Percentiles rank a stretch among this genome's conserved stretches.
Evolutionary conservation across 2,113 vertebrate species (phyloP).

Genomic region (Odocoileus hemionus): DNA sequence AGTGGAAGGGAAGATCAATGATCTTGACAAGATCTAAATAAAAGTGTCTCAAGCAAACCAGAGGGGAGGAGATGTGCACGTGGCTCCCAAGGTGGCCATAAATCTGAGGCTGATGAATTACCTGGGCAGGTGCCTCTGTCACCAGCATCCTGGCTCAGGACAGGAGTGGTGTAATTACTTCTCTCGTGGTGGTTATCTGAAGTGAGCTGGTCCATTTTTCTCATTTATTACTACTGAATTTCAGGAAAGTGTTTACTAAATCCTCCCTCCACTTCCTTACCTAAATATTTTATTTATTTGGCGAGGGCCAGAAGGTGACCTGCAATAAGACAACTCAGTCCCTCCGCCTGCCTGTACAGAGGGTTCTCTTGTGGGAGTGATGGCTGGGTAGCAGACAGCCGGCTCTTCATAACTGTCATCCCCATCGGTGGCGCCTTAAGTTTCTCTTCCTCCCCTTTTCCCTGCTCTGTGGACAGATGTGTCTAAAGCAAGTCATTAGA

Average conservation of each 20-base stretch:
- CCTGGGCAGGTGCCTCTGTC: background rate
- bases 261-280: background rate
- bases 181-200: background rate
- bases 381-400: background rate
- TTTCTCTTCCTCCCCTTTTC: background rate
- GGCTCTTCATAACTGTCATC: background rate
- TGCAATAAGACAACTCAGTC: background rate
- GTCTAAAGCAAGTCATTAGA: background rate
- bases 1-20: background rate
- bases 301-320: background rate
- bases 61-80: conserved; percentile 20
- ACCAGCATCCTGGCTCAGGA: background rate
- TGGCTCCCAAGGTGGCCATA: background rate
- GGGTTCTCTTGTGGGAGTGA: background rate
- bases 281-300: conserved; percentile 49
- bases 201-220: conserved; percentile 20
- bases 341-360: rapidly evolving
- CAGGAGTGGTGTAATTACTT: background rate
- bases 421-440: background rate
- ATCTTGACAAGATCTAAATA: conserved; percentile 45
- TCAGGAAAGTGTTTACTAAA: conserved; percentile 9
- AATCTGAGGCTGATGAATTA: conserved; percentile 47
- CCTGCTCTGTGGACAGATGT: background rate
- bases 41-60: conserved; percentile 17
- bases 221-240: conserved; percentile 39